phyloP scores from a whole-genome alignment of 2,113 vertebrate genomes.

The Cacatua alba region DNA sequence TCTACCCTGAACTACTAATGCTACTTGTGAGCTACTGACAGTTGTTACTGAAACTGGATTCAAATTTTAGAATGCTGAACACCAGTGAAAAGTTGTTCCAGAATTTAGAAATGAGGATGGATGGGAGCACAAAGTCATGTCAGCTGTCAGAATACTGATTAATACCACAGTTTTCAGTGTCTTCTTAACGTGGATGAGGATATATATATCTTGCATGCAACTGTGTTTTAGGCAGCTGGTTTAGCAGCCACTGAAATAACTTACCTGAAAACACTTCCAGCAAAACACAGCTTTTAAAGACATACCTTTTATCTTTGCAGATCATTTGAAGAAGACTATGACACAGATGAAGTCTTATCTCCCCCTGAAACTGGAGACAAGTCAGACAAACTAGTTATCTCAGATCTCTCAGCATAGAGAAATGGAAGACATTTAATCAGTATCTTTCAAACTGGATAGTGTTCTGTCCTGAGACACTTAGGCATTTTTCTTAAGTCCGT shows the following conservation, averaged over 20 bases:
- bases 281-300: neutral
- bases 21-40: neutral
- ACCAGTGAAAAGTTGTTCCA: neutral
- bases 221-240: neutral
- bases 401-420: slow-evolving; percentile 83
- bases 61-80: neutral
- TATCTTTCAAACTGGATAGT: slow-evolving; percentile 61
- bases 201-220: neutral
- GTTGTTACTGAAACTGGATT: neutral
- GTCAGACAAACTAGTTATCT: slow-evolving; percentile 89
- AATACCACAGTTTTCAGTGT: neutral
- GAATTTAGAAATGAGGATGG: neutral
- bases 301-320: slow-evolving; percentile 76
- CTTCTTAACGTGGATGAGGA: neutral
- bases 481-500: slow-evolving; percentile 49
- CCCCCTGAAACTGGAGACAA: slow-evolving; percentile 89
- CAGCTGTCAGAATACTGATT: neutral
- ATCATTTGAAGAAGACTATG: slow-evolving; percentile 95
- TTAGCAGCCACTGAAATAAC: neutral
- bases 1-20: neutral
- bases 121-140: neutral
- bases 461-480: slow-evolving; percentile 34
- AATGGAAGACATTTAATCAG: slow-evolving; percentile 45
- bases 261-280: neutral
- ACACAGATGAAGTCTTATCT: slow-evolving; percentile 88